Evolutionary conservation across 2,797 vertebrate genomes (phyloP).

Genomic region (Cirrhinus molitorella): DNA sequence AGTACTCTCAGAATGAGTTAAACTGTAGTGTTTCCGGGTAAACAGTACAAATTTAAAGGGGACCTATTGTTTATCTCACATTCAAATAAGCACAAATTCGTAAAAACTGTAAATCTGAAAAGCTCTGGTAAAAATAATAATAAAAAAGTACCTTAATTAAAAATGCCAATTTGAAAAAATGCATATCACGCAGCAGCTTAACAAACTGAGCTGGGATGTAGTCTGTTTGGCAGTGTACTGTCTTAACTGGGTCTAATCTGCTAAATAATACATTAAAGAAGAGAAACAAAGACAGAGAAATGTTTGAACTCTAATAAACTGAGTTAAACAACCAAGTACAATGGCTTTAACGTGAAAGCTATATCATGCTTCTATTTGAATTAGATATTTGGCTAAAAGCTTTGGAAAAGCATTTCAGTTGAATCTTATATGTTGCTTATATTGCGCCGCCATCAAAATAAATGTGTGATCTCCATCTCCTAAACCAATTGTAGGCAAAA

Average conservation of each 20-base stretch:
- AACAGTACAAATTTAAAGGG: conserved; percentile 47
- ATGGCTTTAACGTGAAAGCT: conserved; percentile 9
- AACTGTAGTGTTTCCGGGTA: conserved; percentile 41
- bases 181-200: conserved; percentile 16
- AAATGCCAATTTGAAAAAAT: conserved; percentile 24
- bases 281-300: not conserved
- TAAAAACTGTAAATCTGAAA: not conserved
- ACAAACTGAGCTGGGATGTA: conserved; percentile 22
- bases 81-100: conserved; percentile 14
- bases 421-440: not conserved
- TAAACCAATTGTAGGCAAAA: conserved; percentile 12
- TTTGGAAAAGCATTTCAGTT: conserved; percentile 33
- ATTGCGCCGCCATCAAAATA: conserved; percentile 3
- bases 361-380: not conserved
- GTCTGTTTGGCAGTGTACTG: conserved; percentile 38
- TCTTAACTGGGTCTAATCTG: conserved; percentile 29
- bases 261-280: not conserved
- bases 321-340: not conserved
- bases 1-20: conserved; percentile 34
- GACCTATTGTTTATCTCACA: conserved; percentile 35
- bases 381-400: conserved; percentile 52
- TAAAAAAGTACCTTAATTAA: conserved; percentile 29
- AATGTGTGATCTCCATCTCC: conserved; percentile 35
- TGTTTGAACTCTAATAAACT: conserved; percentile 5
- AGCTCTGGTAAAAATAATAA: not conserved